Base-by-base conservation (phyloP, 2,888 invertebrate species). In the Corythucha ciliata region DNA sequence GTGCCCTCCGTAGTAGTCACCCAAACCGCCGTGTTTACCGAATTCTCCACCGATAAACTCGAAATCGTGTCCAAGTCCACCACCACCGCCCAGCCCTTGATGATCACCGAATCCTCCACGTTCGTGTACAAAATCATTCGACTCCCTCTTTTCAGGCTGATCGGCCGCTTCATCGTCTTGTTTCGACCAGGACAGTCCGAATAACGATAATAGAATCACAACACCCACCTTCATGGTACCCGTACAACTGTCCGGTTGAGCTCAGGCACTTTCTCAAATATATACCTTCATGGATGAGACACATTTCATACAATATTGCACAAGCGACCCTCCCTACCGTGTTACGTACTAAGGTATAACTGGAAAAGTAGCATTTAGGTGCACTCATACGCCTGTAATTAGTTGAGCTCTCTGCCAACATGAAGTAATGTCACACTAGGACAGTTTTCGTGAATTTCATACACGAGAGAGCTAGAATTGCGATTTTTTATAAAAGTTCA, bases 141-240 rank as follows among this genome's bases (percentile, higher is more conserved):
- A 33, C 10, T 47, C 49, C 24, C 56, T 39, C 33, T 53, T 53
- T 10, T 53, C 55, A 20, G 22, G 39, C 10, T 37, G 36, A 40
- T 52, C 34, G 5, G 3, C 20, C 1, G 34, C 42, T 26, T 37
- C 22, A 16, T 49, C 50, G 26, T 27, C 14, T 10, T 50, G 36
- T 42, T 42, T 36, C 7, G 42, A 41, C 21, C n/a, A 16, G 5
- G 24, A 16, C 8, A 24, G 6, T 3, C 14, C 47, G 3, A 47
- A 29, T 16, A 39, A 39, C 39, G 44, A 33, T 12, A 39, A 42
- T 7, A 50, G 36, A 22, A 50, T 26, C 44, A 41, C 21, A n/a
- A 41, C 32, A 24, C 22, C 42, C 34, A 26, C 27, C 50, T 24
- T 41, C 50, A 50, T 50, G 24, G 14, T 50, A 14, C 10, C 50